Evolutionary conservation across 2,888 invertebrate species (phyloP).

Genomic region (Pristionchus arcanus): DNA sequence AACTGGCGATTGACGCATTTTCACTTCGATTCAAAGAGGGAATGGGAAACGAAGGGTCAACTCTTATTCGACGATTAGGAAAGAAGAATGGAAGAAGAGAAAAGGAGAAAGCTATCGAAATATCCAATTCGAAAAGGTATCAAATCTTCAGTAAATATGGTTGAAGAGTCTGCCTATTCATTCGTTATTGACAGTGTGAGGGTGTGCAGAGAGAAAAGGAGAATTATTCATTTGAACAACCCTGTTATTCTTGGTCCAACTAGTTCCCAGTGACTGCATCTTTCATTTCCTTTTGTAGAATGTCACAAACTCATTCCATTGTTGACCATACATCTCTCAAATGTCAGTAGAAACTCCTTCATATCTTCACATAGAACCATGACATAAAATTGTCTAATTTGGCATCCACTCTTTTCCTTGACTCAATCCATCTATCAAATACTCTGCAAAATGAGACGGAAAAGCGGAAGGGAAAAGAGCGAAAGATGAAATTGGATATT

Average conservation of each 20-base stretch:
- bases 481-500: not conserved
- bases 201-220: too few species aligned
- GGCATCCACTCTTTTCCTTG: not conserved
- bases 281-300: not conserved
- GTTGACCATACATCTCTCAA: not conserved
- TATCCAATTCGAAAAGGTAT: constrained; percentile 19
- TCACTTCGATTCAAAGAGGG: constrained; percentile 23
- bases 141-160: not conserved
- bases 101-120: constrained; percentile 30
- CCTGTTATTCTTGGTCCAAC: not conserved
- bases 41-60: constrained; percentile 70
- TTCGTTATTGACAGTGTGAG: too few species aligned
- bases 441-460: not conserved
- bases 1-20: constrained; percentile 22
- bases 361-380: not conserved
- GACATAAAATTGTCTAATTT: not conserved
- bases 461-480: not conserved
- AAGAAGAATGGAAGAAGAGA: constrained; percentile 56
- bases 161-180: not conserved
- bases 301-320: not conserved
- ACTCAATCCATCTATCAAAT: not conserved
- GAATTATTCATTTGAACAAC: too few species aligned
- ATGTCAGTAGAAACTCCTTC: not conserved
- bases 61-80: constrained; percentile 61
- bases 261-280: not conserved